These are phyloP conservation scores for Malurus elegans DNA, from an alignment of 2,113 vertebrate species.

Conservation along the genomic window DNA sequence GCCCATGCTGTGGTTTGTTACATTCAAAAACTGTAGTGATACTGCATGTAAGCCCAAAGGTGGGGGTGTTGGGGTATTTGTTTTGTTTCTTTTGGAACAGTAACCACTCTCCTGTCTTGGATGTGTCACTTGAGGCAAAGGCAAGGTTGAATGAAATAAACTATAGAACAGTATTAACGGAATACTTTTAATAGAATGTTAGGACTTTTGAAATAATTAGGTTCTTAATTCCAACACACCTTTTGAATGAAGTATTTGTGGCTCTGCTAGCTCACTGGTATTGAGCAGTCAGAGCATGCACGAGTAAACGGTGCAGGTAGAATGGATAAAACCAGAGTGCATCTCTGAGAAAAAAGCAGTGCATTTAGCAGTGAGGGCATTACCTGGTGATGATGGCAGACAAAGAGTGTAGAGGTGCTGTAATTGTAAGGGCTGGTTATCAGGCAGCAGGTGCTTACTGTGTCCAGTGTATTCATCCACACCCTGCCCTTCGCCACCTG, in stretches of 20 bases:
- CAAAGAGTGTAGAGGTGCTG: neutral
- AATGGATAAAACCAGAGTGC: neutral
- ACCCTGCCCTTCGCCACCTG: rapidly evolving
- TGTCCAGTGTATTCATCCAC: neutral
- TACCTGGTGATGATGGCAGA: neutral
- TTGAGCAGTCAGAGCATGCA: neutral
- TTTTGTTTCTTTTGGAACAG: conserved; percentile 9
- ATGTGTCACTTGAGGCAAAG: neutral
- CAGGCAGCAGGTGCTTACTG: neutral
- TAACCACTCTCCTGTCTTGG: neutral
- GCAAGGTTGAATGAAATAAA: neutral
- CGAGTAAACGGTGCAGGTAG: neutral
- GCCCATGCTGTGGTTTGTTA: neutral
- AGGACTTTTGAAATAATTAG: neutral
- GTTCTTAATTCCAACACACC: neutral
- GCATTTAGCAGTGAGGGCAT: neutral
- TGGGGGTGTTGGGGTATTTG: neutral
- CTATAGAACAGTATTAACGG: neutral
- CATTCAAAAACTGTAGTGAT: neutral
- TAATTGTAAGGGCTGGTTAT: neutral
- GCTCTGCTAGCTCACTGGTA: neutral
- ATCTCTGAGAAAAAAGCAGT: neutral
- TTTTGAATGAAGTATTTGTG: neutral
- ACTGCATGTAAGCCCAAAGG: neutral
- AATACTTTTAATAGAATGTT: neutral